Evolutionary conservation across 2,797 vertebrate species (phyloP), one percentile per base, ranked within the genome.

Genomic region (Paedocypris micromegethes): DNA sequence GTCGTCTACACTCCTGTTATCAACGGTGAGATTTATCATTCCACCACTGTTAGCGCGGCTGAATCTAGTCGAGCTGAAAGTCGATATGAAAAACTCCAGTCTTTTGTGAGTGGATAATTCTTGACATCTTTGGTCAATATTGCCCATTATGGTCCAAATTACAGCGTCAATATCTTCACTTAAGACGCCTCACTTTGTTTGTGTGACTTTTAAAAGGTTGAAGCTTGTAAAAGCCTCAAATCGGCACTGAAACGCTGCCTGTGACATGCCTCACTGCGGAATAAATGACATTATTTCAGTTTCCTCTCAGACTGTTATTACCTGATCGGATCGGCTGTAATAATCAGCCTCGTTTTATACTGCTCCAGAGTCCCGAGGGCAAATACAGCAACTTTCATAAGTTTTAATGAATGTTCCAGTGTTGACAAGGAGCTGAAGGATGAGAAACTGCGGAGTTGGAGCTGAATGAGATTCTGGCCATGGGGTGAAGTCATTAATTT

Each of bases 1-100:
- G 95, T 97, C 37, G 95, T 98, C 67, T 98, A 97, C 85, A 95
- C 93, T 2, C 95, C 96, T 0, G 94, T 98, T 52, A 95, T 98
- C 81, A 98, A 97, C 3, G 95, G 96, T 98, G 90, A 50, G 55
- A 39, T 50, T 54, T 9, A 3, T 46, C 60, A 38, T 65, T 53
- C 5, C 6, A n/a, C 42, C 42, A 4, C 53, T 56, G 40, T 8
- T 46, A 47, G 23, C 23, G 23, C 23, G 23, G 23, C 23, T 23
- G 23, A 23, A 23, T 23, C 23, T 23, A 23, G 23, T 23, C 23
- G 23, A 23, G 23, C 23, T 23, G 23, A 23, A 23, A 23, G 23
- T 23, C 23, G 23, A 23, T 6, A 55, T 6, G 3, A 55, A 5
- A 3, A 57, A 49, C 55, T 49, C 46, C 37, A 5, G n/a, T 44